phyloP scores from a whole-genome alignment of 2,888 invertebrate genomes.

The Papilio protenor region DNA sequence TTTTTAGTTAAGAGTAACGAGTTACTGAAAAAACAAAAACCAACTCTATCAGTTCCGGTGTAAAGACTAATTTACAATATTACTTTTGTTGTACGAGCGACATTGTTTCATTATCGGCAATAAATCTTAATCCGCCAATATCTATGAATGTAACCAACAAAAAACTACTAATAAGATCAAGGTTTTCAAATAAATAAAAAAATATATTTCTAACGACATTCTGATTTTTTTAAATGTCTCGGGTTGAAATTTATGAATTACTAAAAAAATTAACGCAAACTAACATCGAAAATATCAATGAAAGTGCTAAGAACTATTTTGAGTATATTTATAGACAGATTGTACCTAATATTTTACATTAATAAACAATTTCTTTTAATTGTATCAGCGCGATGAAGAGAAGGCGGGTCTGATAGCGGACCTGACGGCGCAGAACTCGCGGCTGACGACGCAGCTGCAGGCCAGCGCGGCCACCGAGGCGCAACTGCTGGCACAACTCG shows the following conservation, averaged over 20 bases:
- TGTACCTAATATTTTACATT: not conserved
- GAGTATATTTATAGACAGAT: no score
- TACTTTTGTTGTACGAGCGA: not conserved
- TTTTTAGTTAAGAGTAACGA: not conserved
- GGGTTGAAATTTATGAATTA: not conserved
- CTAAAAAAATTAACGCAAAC: not conserved
- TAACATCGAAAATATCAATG: not conserved
- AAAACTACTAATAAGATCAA: not conserved
- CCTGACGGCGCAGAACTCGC: constrained; percentile 94
- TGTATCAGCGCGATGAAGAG: constrained; percentile 88
- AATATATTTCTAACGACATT: no score
- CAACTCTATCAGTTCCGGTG: not conserved
- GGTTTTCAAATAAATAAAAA: not conserved
- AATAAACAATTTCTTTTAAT: constrained; percentile 50
- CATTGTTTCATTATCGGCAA: not conserved
- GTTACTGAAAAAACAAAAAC: not conserved
- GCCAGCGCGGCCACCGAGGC: constrained; percentile 92
- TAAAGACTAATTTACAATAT: not conserved
- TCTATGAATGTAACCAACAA: not conserved
- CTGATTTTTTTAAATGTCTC: no score
- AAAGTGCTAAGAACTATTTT: no score
- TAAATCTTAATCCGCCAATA: not conserved
- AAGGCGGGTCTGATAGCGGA: constrained; percentile 92
- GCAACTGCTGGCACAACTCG: constrained; percentile 91
- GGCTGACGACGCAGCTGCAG: constrained; percentile 93